Evolutionary conservation across 64 coral and sea anemone genomes (phyloP), one percentile per base, ranked within the genome.

Genomic region (Montipora efflorescens): DNA sequence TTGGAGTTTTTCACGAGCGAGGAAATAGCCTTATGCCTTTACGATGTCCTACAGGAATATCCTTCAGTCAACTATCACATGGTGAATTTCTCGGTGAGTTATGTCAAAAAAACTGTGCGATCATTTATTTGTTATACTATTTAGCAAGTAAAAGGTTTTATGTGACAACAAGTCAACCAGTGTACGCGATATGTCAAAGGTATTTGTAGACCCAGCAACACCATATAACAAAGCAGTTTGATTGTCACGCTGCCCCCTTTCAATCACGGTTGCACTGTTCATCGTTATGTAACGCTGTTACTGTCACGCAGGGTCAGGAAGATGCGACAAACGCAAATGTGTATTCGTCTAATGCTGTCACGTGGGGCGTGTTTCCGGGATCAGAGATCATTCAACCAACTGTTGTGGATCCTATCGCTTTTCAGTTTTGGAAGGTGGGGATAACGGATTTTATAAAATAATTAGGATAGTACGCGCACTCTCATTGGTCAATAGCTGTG

Each of bases 331-430:
- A 96, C 75, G 78, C 78, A 7, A 87, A 95, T 44, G 67, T 85
- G 9, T 48, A 79, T 21, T 92, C 95, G 25, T 88, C 94, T 16
- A 94, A 70, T 90, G 97, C 97, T 20, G 97, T 99, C 47, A 99
- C 97, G 19, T 99, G 97, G 97, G 97, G 97, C 5, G 95, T 96
- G 22, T 99, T 99, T 76, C 92, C 97, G 19, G 97, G 97, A 4
- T 93, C 89, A 80, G 97, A 99, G 85, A 84, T 99, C 20, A 74
- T 99, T 87, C 97, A 99, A 82, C 97, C 97, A 2, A 99, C 97
- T 64, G 95, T 99, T 2, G 97, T 99, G 23, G 97, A 99, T 79
- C 97, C 97, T 76, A 84, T 99, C 52, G 89, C 91, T 53, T 99
- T 96, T 69, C 94, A 99, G 58, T 84, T 94, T 46, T 99, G 97